Evolutionary conservation across 2,797 vertebrate genomes (phyloP), one percentile per base, ranked within the genome.

Genomic region (Ctenopoma kingsleyae): DNA sequence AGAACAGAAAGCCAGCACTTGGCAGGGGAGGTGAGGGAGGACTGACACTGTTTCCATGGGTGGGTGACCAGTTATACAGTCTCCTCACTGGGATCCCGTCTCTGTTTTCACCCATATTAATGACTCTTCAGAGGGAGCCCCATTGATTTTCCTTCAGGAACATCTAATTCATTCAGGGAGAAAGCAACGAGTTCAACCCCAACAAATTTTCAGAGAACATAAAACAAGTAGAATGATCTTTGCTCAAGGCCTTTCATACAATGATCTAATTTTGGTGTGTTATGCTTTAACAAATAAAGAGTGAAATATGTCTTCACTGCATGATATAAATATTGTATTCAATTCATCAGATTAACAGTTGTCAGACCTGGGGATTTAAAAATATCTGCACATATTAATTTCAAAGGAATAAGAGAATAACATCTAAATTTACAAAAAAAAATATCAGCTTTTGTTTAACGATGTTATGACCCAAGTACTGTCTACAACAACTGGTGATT

Each of bases 61-160:
- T 71, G 74, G 46, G 74, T 17, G 51, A 63, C 48, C 16, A 17
- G 36, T 27, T 74, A n/a, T 57, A 78, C 47, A 61, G 47, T 60
- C 36, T 63, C 58, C 70, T 76, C 55, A n/a, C 56, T 6, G 12
- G 65, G 63, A 71, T 61, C 55, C 53, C 41, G 48, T 76, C 36
- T 70, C 52, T 58, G 68, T 83, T 82, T 76, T 76, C 53, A 62
- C 58, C 71, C 75, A 66, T 54, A 67, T 81, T 67, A 85, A 81
- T 65, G 80, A 59, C 67, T 72, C 54, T 69, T 77, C 67, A 19
- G 51, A 49, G 72, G 76, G 76, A 69, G 72, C 59, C 13, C n/a
- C 55, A 81, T 83, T 76, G 79, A 85, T 86, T 86, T 83, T 64
- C 71, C 58, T 75, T 70, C 69, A 69, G 41, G 20, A 46, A 27